Evolutionary conservation across 2,888 invertebrate genomes (phyloP).

Genomic region (Slavum lentiscoides): DNA sequence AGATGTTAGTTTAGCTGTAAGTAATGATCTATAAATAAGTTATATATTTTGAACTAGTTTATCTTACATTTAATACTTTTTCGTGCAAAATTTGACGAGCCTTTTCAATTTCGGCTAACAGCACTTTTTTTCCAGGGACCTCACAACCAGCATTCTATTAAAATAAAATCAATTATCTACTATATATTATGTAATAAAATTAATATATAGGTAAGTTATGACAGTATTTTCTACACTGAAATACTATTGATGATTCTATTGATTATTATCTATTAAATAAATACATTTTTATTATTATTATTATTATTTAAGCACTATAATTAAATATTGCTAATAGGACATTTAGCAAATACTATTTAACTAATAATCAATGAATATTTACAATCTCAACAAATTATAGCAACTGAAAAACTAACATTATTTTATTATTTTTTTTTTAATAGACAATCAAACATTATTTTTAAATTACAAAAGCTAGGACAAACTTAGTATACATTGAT

Average conservation of each 20-base stretch:
- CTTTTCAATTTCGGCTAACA: slow-evolving; percentile 47
- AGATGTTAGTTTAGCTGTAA: slow-evolving; percentile 11
- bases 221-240: background rate
- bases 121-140: slow-evolving; percentile 25
- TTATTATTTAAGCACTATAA: background rate
- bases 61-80: slow-evolving; percentile 47
- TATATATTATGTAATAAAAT: slow-evolving; percentile 15
- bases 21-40: background rate
- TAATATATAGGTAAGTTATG: background rate
- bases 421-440: background rate
- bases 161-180: slow-evolving; percentile 49
- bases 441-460: background rate
- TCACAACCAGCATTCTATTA: slow-evolving; percentile 37
- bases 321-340: background rate
- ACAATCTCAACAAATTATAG: background rate
- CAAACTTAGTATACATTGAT: slow-evolving; percentile 26
- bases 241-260: background rate
- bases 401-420: background rate
- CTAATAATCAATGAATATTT: background rate
- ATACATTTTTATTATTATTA: no score
- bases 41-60: slow-evolving; percentile 34
- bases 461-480: slow-evolving; percentile 17
- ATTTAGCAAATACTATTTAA: background rate
- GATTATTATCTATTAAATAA: background rate
- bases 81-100: slow-evolving; percentile 43